phyloP scores from a whole-genome alignment of 2,113 vertebrate genomes.

The Thamnaconus septentrionalis region DNA sequence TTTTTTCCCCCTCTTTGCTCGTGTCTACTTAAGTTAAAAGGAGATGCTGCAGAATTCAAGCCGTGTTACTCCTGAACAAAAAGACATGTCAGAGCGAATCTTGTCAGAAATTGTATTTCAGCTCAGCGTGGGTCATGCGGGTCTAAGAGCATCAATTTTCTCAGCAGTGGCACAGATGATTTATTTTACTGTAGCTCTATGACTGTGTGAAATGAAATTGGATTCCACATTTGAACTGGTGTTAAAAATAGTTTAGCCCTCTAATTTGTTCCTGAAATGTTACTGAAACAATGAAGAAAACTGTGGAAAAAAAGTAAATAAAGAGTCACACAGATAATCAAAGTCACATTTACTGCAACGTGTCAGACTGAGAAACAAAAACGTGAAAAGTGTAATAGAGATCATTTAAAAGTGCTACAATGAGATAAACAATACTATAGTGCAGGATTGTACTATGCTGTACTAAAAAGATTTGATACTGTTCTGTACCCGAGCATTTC shows the following conservation, averaged over 20 bases:
- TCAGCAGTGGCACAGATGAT: not conserved
- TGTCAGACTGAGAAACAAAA: constrained; percentile 16
- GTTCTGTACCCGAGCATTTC: constrained; percentile 10
- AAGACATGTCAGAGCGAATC: constrained; percentile 66
- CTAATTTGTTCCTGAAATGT: no score
- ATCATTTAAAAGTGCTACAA: constrained; percentile 1
- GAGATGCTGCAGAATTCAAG: constrained; percentile 62
- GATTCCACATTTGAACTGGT: no score
- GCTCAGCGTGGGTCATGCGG: constrained; percentile 26
- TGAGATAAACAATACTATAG: not conserved
- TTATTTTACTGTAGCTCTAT: no score
- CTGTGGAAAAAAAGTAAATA: no score
- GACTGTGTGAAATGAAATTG: no score
- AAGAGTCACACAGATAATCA: constrained; percentile 12
- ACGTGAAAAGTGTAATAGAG: not conserved
- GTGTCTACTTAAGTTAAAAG: constrained; percentile 58
- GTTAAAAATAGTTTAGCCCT: no score
- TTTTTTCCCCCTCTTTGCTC: constrained; percentile 22
- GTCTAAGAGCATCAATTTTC: constrained; percentile 28
- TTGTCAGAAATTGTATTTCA: constrained; percentile 52
- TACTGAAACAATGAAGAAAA: no score
- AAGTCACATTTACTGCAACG: constrained; percentile 59
- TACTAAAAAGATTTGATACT: not conserved
- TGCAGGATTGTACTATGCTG: not conserved
- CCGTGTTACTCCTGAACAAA: constrained; percentile 61